Evolutionary conservation across 2,888 invertebrate genomes (phyloP), one percentile per base, ranked within the genome.

Genomic region (Cantharis flavilabris): DNA sequence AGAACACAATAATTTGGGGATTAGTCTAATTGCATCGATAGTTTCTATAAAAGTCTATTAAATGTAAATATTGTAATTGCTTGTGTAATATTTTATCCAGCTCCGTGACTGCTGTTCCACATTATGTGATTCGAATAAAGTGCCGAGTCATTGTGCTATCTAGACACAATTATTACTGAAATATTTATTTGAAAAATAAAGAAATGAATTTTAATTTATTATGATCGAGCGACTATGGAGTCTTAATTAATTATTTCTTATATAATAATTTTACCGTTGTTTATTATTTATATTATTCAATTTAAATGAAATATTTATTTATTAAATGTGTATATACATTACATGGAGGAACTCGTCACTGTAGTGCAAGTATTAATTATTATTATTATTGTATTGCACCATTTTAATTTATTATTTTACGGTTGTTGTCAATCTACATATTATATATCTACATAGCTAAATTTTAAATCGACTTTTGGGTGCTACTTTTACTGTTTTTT

Each of bases 81-180:
- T 78, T 78, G 71, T 76, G 73, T 78, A 75, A 76, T 75, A 75
- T 75, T 77, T 71, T 71, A 75, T 64, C 75, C 77, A 74, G 33
- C 65, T 70, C 73, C 77, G 77, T 75, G 77, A 77, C 72, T 77
- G 71, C 74, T 69, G 73, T 72, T 73, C 67, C 23, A 73, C 30
- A 73, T 78, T 78, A 78, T 78, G 78, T 78, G 78, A 78, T 78
- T 78, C 78, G 76, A 72, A 76, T 76, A 49, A 74, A 77, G 74
- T 77, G 77, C 75, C 64, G 70, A 62, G 70, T 64, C 70, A 23
- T 67, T 73, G 72, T 64, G 74, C 70, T 62, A 69, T 74, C 62
- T 73, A 72, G 72, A 69, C 73, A 65, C 70, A 65, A 64, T 67
- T 67, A 23, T 67, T 67, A 26, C 26, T 23, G 65, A 49, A 49